A percentile compares a stretch with the other conserved stretches of the same genome.
phyloP scores from a whole-genome alignment of 1,140 invertebrate species.

The Meloidogyne chitwoodi region DNA sequence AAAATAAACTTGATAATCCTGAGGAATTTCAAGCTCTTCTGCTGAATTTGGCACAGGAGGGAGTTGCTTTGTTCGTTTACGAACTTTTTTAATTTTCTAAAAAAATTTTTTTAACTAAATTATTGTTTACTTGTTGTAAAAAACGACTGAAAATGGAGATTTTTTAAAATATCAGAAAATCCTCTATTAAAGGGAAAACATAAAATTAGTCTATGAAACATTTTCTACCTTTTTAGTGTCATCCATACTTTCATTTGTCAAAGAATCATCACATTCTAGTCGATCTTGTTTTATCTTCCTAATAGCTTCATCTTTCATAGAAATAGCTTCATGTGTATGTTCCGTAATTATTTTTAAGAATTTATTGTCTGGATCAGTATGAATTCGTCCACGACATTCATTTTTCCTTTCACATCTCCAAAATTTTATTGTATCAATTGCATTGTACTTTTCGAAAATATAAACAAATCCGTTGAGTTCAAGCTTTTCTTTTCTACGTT shows the following conservation, averaged over 20 bases:
- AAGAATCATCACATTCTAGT: not conserved
- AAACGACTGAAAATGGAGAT: no score
- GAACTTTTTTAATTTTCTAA: not conserved
- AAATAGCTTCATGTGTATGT: not conserved
- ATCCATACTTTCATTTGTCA: not conserved
- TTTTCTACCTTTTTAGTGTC: not conserved
- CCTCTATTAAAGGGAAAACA: not conserved
- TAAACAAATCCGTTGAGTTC: not conserved
- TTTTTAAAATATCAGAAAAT: no score
- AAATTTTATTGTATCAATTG: constrained; percentile 2
- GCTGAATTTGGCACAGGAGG: not conserved
- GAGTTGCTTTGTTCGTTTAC: not conserved
- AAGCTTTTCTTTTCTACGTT: not conserved
- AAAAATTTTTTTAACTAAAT: not conserved
- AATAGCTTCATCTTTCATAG: not conserved
- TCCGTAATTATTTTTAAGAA: not conserved
- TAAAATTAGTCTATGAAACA: not conserved
- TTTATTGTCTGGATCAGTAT: not conserved
- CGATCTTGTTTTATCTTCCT: not conserved
- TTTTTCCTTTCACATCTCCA: constrained; percentile 1
- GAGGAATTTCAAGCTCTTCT: constrained; percentile 1
- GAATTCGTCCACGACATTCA: not conserved
- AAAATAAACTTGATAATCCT: not conserved
- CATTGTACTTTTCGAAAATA: not conserved
- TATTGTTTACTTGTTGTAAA: no score